These are phyloP conservation scores for Enteromius thamalakanensis DNA, from an alignment of 2,797 vertebrate genomes.

Conservation along the genomic window DNA sequence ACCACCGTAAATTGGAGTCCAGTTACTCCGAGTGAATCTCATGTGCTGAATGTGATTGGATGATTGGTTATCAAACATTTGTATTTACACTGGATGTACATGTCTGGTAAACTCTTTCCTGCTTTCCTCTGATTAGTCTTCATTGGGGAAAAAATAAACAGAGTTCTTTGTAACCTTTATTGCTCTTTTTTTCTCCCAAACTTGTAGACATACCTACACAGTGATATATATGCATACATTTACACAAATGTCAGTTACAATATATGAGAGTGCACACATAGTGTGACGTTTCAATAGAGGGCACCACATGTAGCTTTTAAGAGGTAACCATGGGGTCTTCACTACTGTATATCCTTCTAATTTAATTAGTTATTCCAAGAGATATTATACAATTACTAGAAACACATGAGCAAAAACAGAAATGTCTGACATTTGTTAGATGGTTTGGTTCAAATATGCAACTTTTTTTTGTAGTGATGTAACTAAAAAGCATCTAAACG, in stretches of 20 bases:
- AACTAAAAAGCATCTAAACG: too few species aligned
- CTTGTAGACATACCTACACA: not conserved
- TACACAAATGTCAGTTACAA: not conserved
- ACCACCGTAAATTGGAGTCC: not conserved
- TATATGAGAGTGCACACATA: not conserved
- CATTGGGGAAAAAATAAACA: conserved; percentile 45
- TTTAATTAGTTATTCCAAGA: not conserved
- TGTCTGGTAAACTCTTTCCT: conserved; percentile 70
- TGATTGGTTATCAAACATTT: conserved; percentile 33
- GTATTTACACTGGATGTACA: conserved; percentile 59
- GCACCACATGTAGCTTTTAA: not conserved
- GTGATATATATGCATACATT: not conserved
- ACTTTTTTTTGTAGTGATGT: too few species aligned
- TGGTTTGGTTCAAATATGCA: too few species aligned
- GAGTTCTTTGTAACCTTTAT: conserved; percentile 28
- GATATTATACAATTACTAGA: not conserved
- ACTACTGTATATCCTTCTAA: not conserved
- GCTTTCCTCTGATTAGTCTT: conserved; percentile 40
- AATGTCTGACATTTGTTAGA: too few species aligned
- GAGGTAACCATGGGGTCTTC: not conserved
- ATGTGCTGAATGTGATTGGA: conserved; percentile 44
- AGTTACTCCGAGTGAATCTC: conserved; percentile 16
- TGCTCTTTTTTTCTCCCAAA: not conserved
- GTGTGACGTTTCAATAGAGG: conserved; percentile 31
- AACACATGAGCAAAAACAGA: not conserved